Conservation (phyloP, 2,888 invertebrate species). For the Pandemis corylana region DNA sequence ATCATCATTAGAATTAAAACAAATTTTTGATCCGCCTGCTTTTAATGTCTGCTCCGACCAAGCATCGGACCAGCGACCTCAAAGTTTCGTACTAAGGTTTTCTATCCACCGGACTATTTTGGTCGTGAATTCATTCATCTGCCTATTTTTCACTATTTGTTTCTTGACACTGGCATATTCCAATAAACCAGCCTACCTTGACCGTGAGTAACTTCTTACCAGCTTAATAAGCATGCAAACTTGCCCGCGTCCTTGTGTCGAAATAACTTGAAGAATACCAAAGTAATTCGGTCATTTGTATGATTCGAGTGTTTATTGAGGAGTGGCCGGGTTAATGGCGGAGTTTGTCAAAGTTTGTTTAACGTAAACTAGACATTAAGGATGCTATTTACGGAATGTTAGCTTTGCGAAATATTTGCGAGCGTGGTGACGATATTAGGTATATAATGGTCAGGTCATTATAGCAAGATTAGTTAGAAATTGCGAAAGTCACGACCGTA, state of each 20-base stretch:
- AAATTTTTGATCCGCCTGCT: too few species aligned
- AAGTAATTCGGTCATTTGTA: constrained; percentile 33
- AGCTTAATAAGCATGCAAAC: constrained; percentile 31
- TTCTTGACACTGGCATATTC: neutral
- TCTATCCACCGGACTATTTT: too few species aligned
- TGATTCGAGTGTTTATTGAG: constrained; percentile 30
- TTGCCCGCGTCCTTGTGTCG: constrained; percentile 28
- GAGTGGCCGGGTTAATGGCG: constrained; percentile 17
- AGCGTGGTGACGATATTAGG: neutral
- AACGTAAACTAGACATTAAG: neutral
- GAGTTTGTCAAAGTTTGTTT: neutral
- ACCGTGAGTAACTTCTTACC: constrained; percentile 20
- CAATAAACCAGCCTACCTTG: constrained; percentile 25
- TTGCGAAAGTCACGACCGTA: neutral
- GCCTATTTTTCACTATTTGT: constrained; percentile 8
- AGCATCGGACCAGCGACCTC: too few species aligned
- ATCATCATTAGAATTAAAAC: too few species aligned
- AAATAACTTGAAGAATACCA: constrained; percentile 28
- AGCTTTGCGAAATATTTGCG: constrained; percentile 2
- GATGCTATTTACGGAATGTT: constrained; percentile 1
- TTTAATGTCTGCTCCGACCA: too few species aligned
- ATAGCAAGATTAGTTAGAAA: neutral
- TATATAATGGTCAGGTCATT: neutral
- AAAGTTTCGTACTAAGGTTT: too few species aligned
- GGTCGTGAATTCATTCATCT: constrained; percentile 8